Base-by-base conservation (phyloP, 2,113 vertebrate species). In the Sylvia atricapilla region DNA sequence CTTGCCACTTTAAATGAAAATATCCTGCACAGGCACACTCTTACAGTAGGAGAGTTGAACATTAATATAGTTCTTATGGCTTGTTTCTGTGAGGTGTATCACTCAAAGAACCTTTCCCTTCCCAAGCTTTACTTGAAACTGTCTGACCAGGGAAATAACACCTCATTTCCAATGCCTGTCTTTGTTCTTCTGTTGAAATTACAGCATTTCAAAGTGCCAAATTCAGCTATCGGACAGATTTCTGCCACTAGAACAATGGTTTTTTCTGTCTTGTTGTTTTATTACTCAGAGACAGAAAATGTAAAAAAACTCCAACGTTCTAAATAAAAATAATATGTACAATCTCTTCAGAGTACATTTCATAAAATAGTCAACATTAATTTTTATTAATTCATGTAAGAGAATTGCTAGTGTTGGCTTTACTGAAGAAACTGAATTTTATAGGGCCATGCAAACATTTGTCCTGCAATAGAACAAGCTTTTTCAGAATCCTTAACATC, bases 1-100 rank as follows among this genome's bases (percentile, higher is more conserved):
- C 30, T 66, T 64, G 73, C 7, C 37, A 27, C 22, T 84, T 84
- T 7, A 72, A 81, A 60, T 41, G 15, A 22, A 81, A 92, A 37
- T 33, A 33, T 1, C 2, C 50, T 81, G 31, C 35, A 33, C 7
- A 46, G 75, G 14, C 28, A 47, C 2, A 1, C 0, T 22, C 20
- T 58, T 86, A 39, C 11, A 31, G 13, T 22, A 17, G 3, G 10
- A n/a, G 14, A 86, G 18, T 49, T 5, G 4, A 62, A 67, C 6
- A 35, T 67, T 43, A 66, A 83, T 43, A 12, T 3, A 47, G 17
- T 47, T 50, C 46, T 84, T 74, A 39, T 4, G 1, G 0, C 20
- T 80, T 66, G 28, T 76, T 90, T 88, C 44, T 91, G 58, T 28
- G 41, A 69, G 25, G 22, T 52, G 6, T 55, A 33, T 59, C 83